Evolutionary conservation across 2,888 invertebrate species (phyloP).

Genomic region (Perithous albicinctus): DNA sequence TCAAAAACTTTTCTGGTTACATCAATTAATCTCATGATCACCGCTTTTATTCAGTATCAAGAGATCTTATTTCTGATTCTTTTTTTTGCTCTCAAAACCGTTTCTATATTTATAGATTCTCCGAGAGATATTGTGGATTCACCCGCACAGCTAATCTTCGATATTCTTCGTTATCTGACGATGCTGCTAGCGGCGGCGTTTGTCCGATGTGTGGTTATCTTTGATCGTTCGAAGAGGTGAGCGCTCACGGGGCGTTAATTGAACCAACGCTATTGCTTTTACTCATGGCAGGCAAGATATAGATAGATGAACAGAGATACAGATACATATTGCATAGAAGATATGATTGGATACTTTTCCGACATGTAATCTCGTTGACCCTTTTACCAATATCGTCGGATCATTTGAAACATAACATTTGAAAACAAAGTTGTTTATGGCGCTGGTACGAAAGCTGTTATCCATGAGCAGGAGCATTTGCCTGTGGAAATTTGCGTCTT

Average conservation of each 20-base stretch:
- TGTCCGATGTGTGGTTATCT: conserved; percentile 63
- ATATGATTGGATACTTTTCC: not conserved
- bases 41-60: conserved; percentile 58
- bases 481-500: conserved; percentile 12
- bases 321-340: conserved; percentile 11
- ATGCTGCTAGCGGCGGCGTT: conserved; percentile 30
- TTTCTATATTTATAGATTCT: conserved; percentile 23
- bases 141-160: conserved; percentile 34
- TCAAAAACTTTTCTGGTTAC: conserved; percentile 63
- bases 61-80: not conserved
- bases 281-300: conserved; percentile 20
- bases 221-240: conserved; percentile 58
- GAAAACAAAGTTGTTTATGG: not conserved
- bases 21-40: conserved; percentile 67
- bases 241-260: conserved; percentile 69
- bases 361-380: not conserved
- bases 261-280: conserved; percentile 63
- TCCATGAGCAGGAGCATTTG: not conserved
- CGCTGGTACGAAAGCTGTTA: not conserved
- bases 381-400: conserved; percentile 5
- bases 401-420: not conserved
- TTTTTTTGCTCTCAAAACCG: not conserved
- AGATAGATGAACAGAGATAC: conserved; percentile 19
- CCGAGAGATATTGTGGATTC: conserved; percentile 31
- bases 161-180: conserved; percentile 54